Base-by-base conservation (phyloP, 2,113 vertebrate genomes). In the Choloepus hoffmanni region DNA sequence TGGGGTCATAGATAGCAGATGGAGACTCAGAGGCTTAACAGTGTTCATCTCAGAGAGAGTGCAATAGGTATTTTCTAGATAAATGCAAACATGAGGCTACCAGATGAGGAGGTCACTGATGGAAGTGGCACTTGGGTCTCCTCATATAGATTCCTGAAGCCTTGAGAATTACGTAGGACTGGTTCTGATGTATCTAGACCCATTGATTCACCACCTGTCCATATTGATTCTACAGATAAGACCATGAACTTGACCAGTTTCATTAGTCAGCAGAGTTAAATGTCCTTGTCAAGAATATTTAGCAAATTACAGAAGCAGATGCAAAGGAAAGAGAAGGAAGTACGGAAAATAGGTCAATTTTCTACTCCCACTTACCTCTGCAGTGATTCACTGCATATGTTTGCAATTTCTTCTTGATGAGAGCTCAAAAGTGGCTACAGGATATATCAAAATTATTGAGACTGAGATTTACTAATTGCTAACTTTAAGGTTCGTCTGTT, bases 391-490 rank as follows among this genome's bases (percentile, higher is more conserved):
- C 18, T 43, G 19, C 3, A 78, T 16, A 33, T 67, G 1, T 83
- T 67, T 79, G 63, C 10, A 90, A 23, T 50, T 92, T 79, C 8
- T 70, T 76, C 19, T 33, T 87, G 45, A 65, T 50, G 18, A 28
- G 13, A 85, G 36, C 30, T 55, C 24, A 89, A 74, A 89, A 82
- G n/a, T 70, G 4, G 58, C 5, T 33, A 23, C 13, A 45, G 45
- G 50, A 86, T 58, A 67, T 79, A 85, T 40, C 4, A 48, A 53
- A 85, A 68, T 88, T 62, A 36, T 24, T 78, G 28, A 67, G 21
- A 68, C 82, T 78, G n/a, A 62, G 21, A 68, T 87, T 78, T 55
- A 76, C 26, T 76, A 76, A 70, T 62, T 94, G 23, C 23, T 62
- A 82, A 94, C n/a, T 89, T 60, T 73, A 48, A 89, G 81, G 92